Evolutionary conservation across 2,888 invertebrate genomes (phyloP), one percentile per base, ranked within the genome.

Genomic region (Pheosia tremula): DNA sequence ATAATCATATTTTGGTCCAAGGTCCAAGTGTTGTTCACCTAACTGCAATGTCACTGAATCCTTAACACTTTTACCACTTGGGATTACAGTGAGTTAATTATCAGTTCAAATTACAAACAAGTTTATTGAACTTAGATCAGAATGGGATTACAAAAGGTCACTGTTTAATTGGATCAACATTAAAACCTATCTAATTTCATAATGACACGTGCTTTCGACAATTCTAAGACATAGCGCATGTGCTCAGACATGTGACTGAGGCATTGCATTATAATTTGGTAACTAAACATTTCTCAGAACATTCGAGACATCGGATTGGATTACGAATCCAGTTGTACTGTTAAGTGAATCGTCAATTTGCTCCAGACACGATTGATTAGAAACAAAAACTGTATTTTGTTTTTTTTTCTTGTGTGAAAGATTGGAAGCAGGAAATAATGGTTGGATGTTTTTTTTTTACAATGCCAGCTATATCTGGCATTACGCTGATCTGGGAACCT

Each of bases 161-260:
- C 9, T 58, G 56, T 49, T 13, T 70, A 68, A 75, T 61, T 54
- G 67, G 69, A 75, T 75, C 36, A 64, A 54, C 58, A 64, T 63
- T 68, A 60, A 24, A 52, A 61, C 52, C 41, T 63, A 56, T 57
- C 47, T 50, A 5, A 52, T 41, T 57, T 68, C 64, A 47, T 55
- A 54, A 56, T 7, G 45, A 58, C 71, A 78, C 77, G 72, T 68
- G 77, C 60, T 62, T 50, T 60, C 0, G 76, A 78, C 75, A 49
- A 78, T 71, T 72, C 71, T 67, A 62, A 63, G 58, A 56, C 58
- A 57, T n/a, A 37, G 57, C 37, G 24, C 69, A 59, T 67, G 63
- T 64, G 68, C 66, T 50, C 61, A n/a, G 49, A 68, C 74, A 75
- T 74, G 80, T 79, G 80, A 72, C 61, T 5, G 10, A 75, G 75